These are phyloP conservation scores for Aromia moschata DNA, from an alignment of 2,888 invertebrate genomes.

Conservation along the genomic window DNA sequence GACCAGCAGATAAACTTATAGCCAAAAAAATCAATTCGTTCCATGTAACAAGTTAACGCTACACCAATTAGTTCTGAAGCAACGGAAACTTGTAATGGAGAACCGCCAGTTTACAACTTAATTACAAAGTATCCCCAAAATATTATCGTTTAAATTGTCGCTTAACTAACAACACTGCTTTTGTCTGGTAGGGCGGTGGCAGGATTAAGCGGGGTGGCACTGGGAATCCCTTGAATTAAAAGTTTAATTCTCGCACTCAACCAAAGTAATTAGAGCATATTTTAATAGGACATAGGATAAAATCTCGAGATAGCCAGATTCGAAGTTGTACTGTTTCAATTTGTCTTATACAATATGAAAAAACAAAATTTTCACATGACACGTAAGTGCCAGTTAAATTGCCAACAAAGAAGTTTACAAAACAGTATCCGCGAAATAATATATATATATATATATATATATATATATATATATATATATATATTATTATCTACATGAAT, in stretches of 20 bases:
- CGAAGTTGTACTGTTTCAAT: no score
- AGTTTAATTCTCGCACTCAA: constrained; percentile 6
- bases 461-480: no score
- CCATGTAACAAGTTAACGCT: neutral
- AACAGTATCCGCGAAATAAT: no score
- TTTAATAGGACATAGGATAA: neutral
- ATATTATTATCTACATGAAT: no score
- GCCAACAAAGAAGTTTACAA: no score
- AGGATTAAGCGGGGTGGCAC: neutral
- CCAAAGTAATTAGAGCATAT: neutral
- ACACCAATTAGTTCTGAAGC: constrained; percentile 4
- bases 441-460: no score
- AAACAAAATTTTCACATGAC: no score
- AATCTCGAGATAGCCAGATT: neutral
- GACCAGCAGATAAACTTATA: no score
- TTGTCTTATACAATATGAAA: no score
- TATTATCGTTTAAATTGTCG: constrained; percentile 16
- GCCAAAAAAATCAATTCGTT: no score
- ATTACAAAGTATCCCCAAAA: constrained; percentile 23
- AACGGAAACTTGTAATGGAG: constrained; percentile 7
- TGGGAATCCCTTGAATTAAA: neutral
- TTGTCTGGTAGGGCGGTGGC: constrained; percentile 5
- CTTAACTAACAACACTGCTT: constrained; percentile 3
- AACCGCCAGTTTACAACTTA: constrained; percentile 14
- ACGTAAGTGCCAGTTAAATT: no score